phyloP scores from a whole-genome alignment of 1,140 invertebrate species.

The Andrena cerasifolii region DNA sequence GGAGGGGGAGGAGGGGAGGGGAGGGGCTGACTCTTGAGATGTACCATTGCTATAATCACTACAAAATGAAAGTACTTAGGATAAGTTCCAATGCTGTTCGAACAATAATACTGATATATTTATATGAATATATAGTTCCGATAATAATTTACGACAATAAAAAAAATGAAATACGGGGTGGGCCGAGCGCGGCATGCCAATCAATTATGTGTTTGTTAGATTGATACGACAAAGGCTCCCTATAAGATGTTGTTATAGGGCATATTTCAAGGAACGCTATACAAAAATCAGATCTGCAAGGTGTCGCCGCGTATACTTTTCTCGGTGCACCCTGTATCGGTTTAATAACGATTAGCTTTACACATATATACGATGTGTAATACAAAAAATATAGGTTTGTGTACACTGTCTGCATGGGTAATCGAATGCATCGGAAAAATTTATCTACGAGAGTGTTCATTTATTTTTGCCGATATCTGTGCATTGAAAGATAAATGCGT shows the following conservation, averaged over 20 bases:
- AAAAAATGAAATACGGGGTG: constrained; percentile 44
- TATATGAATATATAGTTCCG: constrained; percentile 71
- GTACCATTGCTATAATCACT: constrained; percentile 56
- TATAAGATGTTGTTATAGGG: not conserved
- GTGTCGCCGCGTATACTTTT: not conserved
- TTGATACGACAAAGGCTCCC: no score
- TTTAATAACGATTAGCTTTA: constrained; percentile 62
- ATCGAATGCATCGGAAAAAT: constrained; percentile 1
- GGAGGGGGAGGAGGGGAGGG: constrained; percentile 25
- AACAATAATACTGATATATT: constrained; percentile 82
- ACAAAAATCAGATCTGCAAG: not conserved
- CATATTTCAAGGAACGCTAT: not conserved
- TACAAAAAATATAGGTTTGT: not conserved
- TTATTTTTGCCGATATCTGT: not conserved
- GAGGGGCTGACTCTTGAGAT: constrained; percentile 52
- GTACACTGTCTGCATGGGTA: not conserved
- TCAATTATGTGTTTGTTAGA: no score
- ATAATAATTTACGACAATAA: constrained; percentile 79
- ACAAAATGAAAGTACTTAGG: constrained; percentile 68
- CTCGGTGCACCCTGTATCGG: constrained; percentile 46
- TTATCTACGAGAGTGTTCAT: constrained; percentile 9
- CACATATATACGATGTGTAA: constrained; percentile 53
- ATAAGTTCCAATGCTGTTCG: constrained; percentile 82
- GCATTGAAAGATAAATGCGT: not conserved
- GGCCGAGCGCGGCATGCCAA: not conserved